Conservation (phyloP, 2,113 vertebrate genomes). For the Eidolon helvum region DNA sequence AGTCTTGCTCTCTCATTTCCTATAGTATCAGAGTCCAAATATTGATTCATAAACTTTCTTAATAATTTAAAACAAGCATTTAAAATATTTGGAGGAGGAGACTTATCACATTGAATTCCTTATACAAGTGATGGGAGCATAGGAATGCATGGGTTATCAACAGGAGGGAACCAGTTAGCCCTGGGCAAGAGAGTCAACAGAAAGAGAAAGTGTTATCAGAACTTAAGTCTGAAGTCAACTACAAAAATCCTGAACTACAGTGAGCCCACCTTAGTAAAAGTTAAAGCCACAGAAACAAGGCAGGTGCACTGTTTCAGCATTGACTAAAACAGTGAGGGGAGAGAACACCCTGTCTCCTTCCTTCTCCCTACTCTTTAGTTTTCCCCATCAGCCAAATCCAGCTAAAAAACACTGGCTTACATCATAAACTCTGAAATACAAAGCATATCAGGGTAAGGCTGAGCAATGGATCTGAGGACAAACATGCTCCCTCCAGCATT, state of each 20-base stretch:
- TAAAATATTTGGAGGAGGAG: background rate
- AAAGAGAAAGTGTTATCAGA: background rate
- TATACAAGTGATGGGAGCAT: background rate
- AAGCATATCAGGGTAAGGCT: background rate
- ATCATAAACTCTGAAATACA: background rate
- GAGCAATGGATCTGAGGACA: background rate
- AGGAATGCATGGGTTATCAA: background rate
- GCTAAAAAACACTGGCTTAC: background rate
- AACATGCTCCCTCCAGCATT: accelerated
- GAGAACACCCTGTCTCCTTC: background rate
- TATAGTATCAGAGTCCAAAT: background rate
- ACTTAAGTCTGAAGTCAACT: background rate
- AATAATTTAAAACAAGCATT: background rate
- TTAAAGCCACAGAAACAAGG: background rate
- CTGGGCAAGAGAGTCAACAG: background rate
- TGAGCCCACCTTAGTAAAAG: background rate
- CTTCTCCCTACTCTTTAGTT: background rate
- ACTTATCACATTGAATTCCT: background rate
- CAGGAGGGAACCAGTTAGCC: background rate
- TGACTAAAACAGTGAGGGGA: accelerated
- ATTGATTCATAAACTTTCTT: background rate
- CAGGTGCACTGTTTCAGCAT: background rate
- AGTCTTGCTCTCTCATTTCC: background rate
- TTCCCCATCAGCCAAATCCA: background rate
- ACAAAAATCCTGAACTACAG: background rate